phyloP scores from a whole-genome alignment of 2,797 vertebrate species.

The Eulemur rubriventer region DNA sequence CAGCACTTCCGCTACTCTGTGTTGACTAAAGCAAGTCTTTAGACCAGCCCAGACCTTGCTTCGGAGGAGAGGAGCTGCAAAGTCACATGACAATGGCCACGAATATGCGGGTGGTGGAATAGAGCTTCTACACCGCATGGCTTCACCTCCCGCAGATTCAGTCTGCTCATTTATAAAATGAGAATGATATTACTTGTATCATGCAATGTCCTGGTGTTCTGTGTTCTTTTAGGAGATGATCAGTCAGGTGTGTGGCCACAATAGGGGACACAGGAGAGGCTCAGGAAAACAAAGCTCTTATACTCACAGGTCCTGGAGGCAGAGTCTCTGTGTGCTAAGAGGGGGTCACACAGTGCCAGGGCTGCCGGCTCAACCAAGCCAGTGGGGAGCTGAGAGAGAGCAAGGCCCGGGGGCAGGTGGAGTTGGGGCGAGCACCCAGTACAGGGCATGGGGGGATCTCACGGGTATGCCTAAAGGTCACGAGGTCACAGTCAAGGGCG shows the following conservation, averaged over 20 bases:
- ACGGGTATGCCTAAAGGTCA: background rate
- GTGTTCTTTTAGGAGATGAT: background rate
- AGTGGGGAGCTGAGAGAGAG: background rate
- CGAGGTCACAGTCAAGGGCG: background rate
- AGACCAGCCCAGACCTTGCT: background rate
- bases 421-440: background rate
- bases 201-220: background rate
- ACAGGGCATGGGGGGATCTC: background rate
- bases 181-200: background rate
- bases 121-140: too few species aligned
- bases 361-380: too few species aligned
- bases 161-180: background rate
- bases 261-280: background rate
- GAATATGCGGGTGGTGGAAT: too few species aligned
- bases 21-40: background rate
- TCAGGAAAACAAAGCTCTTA: background rate
- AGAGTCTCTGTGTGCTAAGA: background rate
- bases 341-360: background rate
- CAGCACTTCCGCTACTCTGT: background rate
- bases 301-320: background rate
- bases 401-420: accelerated
- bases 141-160: background rate
- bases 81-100: accelerated
- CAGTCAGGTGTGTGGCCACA: background rate
- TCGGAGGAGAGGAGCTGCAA: background rate